Evolutionary conservation across 1,140 invertebrate genomes (phyloP), one percentile per base, ranked within the genome.

Genomic region (Halictus rubicundus): DNA sequence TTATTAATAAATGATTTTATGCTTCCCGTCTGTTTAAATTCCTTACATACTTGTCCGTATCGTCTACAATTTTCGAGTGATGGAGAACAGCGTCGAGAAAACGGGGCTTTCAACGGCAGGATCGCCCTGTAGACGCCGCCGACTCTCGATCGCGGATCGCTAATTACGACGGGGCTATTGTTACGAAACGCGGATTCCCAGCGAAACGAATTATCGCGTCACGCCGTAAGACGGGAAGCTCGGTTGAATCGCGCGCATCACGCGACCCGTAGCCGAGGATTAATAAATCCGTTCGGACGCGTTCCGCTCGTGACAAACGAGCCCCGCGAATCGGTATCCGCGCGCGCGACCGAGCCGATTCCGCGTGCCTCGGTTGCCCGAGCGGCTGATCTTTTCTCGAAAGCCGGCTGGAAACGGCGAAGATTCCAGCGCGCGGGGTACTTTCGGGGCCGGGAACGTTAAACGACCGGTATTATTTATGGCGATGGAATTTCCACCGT

Each of bases 151-250:
- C 85, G 79, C 74, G 75, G 72, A 65, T 52, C 80, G 85, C 84
- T 89, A 89, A 88, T 88, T 87, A 83, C 83, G 74, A 75, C 79
- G 75, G 77, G 49, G 42, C 68, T 71, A 72, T 87, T 69, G 84
- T 89, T 88, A 83, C 82, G 82, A 82, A 89, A 89, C 82, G 60
- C 52, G 59, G 19, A 69, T 79, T 86, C 78, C 72, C 78, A 65
- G 57, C 27, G 68, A 42, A 63, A 72, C 79, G 70, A 76, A 80
- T 85, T 82, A 84, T 76, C 80, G 63, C 73, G 60, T 70, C 25
- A 54, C 54, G 32, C 39, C 52, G 59, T 75, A 69, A 78, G 21
- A 81, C 71, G 72, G 39, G 82, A 23, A 78, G 81, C 68, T n/a
- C 25, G 59, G 12, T 9, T 14, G 42, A 46, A 16, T 14, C 64